Evolutionary conservation across 1,140 invertebrate species (phyloP).

Genomic region (Cotesia chilonis): DNA sequence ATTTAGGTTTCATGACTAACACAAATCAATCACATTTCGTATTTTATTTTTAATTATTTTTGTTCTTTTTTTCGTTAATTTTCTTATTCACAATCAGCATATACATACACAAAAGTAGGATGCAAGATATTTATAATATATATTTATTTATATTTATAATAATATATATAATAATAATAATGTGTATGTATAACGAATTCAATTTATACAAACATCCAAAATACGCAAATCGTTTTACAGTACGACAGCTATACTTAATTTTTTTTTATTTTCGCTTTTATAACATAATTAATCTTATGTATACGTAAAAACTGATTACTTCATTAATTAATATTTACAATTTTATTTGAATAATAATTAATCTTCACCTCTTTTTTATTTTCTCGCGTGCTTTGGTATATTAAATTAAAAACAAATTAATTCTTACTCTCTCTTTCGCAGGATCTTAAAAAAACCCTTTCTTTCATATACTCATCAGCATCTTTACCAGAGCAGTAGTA

Average conservation of each 20-base stretch:
- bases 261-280: constrained; percentile 2
- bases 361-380: constrained; percentile 7
- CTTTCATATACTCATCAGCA: constrained; percentile 13
- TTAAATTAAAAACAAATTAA: constrained; percentile 10
- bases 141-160: constrained; percentile 25
- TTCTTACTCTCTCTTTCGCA: constrained; percentile 13
- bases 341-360: constrained; percentile 8
- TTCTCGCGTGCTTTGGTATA: constrained; percentile 28
- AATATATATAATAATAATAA: constrained; percentile 25
- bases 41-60: no score
- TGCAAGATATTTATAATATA: constrained; percentile 2
- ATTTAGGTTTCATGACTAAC: constrained; percentile 45
- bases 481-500: no score
- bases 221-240: constrained; percentile 33
- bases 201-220: constrained; percentile 40
- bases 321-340: constrained; percentile 29
- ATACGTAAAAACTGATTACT: background rate
- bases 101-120: constrained; percentile 20
- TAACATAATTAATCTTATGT: constrained; percentile 16
- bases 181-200: constrained; percentile 24
- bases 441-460: background rate
- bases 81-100: constrained; percentile 11
- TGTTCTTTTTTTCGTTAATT: constrained; percentile 13
- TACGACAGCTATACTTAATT: constrained; percentile 28
- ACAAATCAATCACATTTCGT: constrained; percentile 31